Percentiles rank a stretch among this genome's conserved stretches.
Evolutionary conservation across 2,113 vertebrate genomes (phyloP).

Genomic region (Calidris pygmaea): DNA sequence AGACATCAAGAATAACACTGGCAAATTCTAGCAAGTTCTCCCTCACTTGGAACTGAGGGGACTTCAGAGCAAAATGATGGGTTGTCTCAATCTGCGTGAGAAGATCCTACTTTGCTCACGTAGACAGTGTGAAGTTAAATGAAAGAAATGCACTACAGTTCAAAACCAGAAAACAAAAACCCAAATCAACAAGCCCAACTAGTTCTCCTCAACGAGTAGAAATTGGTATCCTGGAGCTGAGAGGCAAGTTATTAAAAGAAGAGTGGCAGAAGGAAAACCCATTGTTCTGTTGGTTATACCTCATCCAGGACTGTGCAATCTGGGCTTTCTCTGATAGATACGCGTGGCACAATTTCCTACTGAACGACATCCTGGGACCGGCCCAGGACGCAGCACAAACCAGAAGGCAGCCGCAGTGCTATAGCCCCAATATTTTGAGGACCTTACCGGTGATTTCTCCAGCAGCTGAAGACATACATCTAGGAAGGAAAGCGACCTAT

Average conservation of each 20-base stretch:
- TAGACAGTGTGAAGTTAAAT: background rate
- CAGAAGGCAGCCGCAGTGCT: background rate
- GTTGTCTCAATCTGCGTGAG: background rate
- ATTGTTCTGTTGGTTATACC: background rate
- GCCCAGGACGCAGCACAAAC: background rate
- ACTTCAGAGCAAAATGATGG: background rate
- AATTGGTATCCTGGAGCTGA: background rate
- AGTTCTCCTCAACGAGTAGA: background rate
- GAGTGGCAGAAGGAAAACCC: background rate
- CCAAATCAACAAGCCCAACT: background rate
- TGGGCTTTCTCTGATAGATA: background rate
- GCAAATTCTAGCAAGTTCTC: background rate
- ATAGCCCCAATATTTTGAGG: background rate
- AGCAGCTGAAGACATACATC: slow-evolving; percentile 86
- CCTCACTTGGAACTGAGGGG: background rate
- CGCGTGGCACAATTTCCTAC: rapidly evolving
- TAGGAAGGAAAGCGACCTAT: slow-evolving; percentile 89
- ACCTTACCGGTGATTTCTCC: slow-evolving; percentile 82
- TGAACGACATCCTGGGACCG: background rate
- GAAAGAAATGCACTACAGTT: background rate
- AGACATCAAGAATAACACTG: background rate
- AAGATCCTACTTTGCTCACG: background rate
- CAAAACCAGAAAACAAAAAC: background rate
- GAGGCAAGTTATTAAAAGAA: background rate
- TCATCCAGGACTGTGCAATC: background rate